phyloP scores from a whole-genome alignment of 2,797 vertebrate species.

The Siniperca obscura region DNA sequence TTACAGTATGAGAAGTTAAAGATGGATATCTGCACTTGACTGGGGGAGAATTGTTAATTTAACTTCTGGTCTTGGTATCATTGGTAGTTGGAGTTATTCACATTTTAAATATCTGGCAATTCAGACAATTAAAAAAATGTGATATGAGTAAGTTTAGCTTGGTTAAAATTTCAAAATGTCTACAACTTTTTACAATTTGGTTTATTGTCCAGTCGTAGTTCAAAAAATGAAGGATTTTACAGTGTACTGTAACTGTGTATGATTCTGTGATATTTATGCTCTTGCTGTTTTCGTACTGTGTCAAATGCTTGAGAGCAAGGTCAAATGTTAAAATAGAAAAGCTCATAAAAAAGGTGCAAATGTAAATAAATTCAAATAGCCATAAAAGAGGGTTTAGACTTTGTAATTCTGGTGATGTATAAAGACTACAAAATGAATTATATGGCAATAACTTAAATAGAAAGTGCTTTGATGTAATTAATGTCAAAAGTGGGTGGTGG shows the following conservation, averaged over 20 bases:
- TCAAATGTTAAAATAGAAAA: slow-evolving; percentile 14
- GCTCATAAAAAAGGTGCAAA: slow-evolving; percentile 23
- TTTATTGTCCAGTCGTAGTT: slow-evolving; percentile 8
- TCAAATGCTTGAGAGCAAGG: slow-evolving; percentile 19
- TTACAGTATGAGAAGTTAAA: background rate
- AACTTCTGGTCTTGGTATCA: background rate
- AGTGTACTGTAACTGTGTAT: slow-evolving; percentile 21
- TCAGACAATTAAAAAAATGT: background rate
- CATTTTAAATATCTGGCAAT: background rate
- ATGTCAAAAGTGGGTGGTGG: background rate
- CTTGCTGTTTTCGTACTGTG: slow-evolving; percentile 20
- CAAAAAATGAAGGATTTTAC: background rate
- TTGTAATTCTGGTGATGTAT: slow-evolving; percentile 37
- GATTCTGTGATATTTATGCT: slow-evolving; percentile 23
- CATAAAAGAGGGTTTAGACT: slow-evolving; percentile 2
- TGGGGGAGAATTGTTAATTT: background rate
- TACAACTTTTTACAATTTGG: background rate
- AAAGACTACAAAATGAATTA: slow-evolving; percentile 6
- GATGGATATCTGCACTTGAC: background rate
- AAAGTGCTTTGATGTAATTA: slow-evolving; percentile 27
- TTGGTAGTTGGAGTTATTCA: background rate
- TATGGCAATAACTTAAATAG: slow-evolving; percentile 20
- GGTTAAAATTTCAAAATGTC: background rate
- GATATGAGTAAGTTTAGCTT: background rate
- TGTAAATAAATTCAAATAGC: slow-evolving; percentile 48